phyloP scores from a whole-genome alignment of 2,888 invertebrate genomes.

The Apamea crenata region DNA sequence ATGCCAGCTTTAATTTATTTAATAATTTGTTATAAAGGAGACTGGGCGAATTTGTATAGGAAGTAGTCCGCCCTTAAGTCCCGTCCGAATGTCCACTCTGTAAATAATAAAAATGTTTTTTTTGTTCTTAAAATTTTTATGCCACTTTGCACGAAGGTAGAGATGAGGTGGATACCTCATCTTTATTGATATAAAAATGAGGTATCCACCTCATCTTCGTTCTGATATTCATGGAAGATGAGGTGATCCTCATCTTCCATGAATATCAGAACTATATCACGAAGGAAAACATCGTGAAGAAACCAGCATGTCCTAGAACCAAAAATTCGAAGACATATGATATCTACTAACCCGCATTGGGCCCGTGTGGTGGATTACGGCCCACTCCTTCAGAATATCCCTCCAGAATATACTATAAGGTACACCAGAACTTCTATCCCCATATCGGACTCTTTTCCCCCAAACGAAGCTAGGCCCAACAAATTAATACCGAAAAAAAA shows the following conservation, averaged over 20 bases:
- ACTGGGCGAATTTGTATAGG: too few relatives aligned
- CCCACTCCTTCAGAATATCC: background rate
- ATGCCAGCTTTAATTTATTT: slow-evolving; percentile 20
- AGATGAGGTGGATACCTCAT: too few relatives aligned
- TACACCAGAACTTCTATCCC: background rate
- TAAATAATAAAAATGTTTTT: too few relatives aligned
- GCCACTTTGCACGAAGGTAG: too few relatives aligned
- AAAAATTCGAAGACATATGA: background rate
- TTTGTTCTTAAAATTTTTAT: too few relatives aligned
- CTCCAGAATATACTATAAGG: background rate
- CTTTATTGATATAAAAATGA: too few relatives aligned
- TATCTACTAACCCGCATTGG: background rate
- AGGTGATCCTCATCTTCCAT: too few relatives aligned
- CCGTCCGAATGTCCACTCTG: too few relatives aligned
- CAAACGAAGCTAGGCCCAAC: slow-evolving; percentile 16
- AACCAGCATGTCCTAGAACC: background rate
- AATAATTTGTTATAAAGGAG: background rate
- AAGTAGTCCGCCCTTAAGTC: too few relatives aligned
- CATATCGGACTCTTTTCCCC: background rate
- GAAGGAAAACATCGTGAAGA: background rate
- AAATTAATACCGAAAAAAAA: slow-evolving; percentile 30
- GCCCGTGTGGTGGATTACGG: background rate
- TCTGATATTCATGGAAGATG: too few relatives aligned
- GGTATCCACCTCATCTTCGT: too few relatives aligned
- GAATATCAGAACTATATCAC: background rate